Evolutionary conservation across 2,888 invertebrate genomes (phyloP).

Genomic region (Strigamia transsilvanica): DNA sequence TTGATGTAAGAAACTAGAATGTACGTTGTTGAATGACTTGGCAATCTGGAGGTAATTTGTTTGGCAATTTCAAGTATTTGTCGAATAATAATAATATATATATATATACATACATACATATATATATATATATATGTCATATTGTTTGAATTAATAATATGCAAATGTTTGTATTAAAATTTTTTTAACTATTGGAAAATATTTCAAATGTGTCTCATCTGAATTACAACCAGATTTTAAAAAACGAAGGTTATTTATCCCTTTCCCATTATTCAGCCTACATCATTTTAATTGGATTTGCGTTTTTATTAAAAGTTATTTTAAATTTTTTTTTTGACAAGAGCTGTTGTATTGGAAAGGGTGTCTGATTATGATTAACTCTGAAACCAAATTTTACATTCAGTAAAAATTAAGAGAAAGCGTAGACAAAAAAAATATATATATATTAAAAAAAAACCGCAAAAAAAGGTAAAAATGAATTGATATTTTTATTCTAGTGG

Average conservation of each 20-base stretch:
- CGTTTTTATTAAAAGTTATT: background rate
- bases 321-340: background rate
- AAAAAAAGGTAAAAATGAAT: conserved; percentile 10
- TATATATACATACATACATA: background rate
- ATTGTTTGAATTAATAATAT: conserved; percentile 38
- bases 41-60: conserved; percentile 27
- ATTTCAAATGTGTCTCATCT: conserved; percentile 4
- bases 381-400: conserved; percentile 32
- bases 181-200: conserved; percentile 9
- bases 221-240: conserved; percentile 19
- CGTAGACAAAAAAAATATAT: conserved; percentile 6
- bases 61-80: conserved; percentile 38
- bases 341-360: conserved; percentile 25
- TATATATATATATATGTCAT: conserved; percentile 2
- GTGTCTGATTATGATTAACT: conserved; percentile 31
- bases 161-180: conserved; percentile 34
- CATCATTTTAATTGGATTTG: background rate
- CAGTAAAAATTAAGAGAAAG: background rate
- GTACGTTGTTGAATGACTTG: conserved; percentile 9
- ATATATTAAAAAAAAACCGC: background rate
- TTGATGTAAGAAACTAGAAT: conserved; percentile 49
- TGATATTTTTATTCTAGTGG: conserved; percentile 14
- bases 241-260: background rate
- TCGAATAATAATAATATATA: background rate
- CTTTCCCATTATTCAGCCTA: conserved; percentile 47